Conservation (phyloP, 2,888 invertebrate species). For the Trachelus iudaicus region DNA sequence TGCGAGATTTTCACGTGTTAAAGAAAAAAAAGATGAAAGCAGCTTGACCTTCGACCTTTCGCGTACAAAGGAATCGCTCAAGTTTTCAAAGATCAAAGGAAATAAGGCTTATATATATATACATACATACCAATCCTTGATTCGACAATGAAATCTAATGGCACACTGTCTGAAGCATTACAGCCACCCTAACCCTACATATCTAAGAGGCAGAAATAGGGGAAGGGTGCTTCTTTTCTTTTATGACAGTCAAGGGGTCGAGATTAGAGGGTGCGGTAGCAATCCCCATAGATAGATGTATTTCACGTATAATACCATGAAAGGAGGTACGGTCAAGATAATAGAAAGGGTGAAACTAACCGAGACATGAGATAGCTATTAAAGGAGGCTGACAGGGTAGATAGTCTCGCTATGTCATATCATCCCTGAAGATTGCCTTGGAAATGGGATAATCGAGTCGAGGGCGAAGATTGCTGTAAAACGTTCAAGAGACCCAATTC, state of each 20-base stretch:
- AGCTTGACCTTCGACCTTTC: neutral
- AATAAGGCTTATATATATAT: neutral
- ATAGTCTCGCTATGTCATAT: conserved; percentile 11
- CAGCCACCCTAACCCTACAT: neutral
- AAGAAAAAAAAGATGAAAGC: neutral
- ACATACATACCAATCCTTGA: neutral
- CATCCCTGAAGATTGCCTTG: conserved; percentile 22
- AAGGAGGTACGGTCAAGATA: neutral
- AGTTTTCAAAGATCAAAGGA: neutral
- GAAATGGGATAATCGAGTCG: conserved; percentile 22
- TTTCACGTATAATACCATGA: neutral
- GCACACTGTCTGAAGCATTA: neutral
- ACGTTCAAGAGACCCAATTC: neutral
- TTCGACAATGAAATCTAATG: neutral
- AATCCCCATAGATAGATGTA: conserved; percentile 9
- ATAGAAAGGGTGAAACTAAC: conserved; percentile 8
- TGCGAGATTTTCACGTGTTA: neutral
- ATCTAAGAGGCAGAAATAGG: neutral
- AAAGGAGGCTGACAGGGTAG: conserved; percentile 18
- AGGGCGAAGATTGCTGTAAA: conserved; percentile 12
- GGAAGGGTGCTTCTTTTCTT: neutral
- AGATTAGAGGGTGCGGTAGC: neutral
- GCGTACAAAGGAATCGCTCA: neutral
- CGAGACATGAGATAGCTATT: conserved; percentile 5
- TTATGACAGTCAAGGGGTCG: neutral